These are phyloP conservation scores for Willisornis vidua DNA, from an alignment of 2,113 vertebrate genomes.

Conservation along the genomic window DNA sequence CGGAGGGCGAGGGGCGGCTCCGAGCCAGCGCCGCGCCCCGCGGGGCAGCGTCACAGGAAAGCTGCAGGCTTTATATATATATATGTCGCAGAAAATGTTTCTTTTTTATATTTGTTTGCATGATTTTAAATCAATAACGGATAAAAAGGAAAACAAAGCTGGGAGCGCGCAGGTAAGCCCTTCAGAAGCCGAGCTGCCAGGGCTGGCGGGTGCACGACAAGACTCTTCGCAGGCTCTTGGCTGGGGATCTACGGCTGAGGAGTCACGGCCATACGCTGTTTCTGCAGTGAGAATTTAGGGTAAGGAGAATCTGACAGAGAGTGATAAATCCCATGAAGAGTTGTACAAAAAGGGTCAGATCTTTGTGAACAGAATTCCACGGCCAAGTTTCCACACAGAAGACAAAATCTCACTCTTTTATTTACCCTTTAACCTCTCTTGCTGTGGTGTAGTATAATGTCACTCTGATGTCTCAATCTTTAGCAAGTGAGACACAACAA, in stretches of 20 bases:
- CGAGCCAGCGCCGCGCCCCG: not conserved
- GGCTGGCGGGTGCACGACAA: accelerated
- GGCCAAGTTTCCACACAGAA: not conserved
- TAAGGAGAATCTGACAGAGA: not conserved
- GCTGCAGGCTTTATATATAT: too few species aligned
- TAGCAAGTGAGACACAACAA: not conserved
- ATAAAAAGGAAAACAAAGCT: not conserved
- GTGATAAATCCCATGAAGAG: not conserved
- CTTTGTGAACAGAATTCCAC: not conserved
- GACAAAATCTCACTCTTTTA: not conserved
- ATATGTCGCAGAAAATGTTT: too few species aligned
- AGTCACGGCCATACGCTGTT: accelerated
- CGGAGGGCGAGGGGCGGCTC: not conserved
- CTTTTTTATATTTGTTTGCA: not conserved
- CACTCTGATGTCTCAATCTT: not conserved
- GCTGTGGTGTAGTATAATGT: not conserved
- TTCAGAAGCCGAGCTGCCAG: accelerated
- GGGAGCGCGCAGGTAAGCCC: not conserved
- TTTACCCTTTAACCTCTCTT: not conserved
- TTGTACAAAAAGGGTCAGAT: not conserved
- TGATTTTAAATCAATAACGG: not conserved
- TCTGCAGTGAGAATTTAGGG: not conserved
- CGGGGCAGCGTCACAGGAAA: not conserved
- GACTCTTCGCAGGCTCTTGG: not conserved
- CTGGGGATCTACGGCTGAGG: not conserved